These are phyloP conservation scores for Cephus pygmeus DNA, from an alignment of 2,888 invertebrate species.

Conservation along the genomic window DNA sequence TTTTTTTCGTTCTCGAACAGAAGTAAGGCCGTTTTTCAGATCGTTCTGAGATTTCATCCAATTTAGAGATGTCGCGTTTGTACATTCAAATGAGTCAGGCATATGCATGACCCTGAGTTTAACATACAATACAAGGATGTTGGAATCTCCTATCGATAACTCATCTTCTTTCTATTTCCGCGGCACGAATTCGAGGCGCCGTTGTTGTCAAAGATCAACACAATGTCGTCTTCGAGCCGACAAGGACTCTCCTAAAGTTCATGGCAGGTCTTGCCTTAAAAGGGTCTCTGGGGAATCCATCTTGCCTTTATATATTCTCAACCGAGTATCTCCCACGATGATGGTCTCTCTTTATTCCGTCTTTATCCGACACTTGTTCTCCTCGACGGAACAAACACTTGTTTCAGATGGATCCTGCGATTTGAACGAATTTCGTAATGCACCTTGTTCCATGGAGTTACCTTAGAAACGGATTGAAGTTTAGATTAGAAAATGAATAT, in stretches of 20 bases:
- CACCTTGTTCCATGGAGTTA: background rate
- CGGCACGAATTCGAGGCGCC: background rate
- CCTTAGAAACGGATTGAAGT: background rate
- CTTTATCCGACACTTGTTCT: background rate
- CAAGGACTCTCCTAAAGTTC: slow-evolving; percentile 1
- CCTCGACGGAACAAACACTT: background rate
- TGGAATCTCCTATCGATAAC: slow-evolving; percentile 25
- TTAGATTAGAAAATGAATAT: background rate
- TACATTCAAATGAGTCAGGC: background rate
- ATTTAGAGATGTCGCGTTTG: background rate
- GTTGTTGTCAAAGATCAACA: background rate
- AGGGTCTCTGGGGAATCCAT: background rate
- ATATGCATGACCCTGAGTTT: slow-evolving; percentile 12
- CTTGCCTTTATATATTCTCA: background rate
- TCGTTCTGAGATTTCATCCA: background rate
- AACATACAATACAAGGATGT: slow-evolving; percentile 19
- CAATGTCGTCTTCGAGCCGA: background rate
- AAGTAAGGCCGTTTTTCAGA: background rate
- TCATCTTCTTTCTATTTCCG: slow-evolving; percentile 11
- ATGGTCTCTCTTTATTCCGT: background rate
- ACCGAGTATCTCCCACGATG: background rate
- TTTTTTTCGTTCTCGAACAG: background rate
- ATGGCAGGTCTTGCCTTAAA: slow-evolving; percentile 1
- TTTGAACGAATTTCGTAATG: background rate
- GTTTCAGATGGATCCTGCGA: background rate